Conservation (phyloP, 1,140 invertebrate genomes). For the Hyles vespertilio region DNA sequence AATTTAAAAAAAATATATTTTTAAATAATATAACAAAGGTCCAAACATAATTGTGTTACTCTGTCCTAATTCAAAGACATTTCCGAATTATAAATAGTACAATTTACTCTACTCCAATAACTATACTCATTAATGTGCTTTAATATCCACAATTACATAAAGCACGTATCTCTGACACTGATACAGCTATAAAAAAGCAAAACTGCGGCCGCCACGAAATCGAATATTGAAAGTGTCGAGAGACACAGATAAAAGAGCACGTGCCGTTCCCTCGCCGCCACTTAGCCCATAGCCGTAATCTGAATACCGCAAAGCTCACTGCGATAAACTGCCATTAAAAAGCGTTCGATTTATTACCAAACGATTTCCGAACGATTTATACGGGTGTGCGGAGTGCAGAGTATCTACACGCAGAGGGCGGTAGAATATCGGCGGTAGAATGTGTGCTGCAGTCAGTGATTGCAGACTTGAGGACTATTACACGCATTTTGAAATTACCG, state of each 20-base stretch:
- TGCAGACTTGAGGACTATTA: no score
- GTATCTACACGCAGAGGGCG: conserved; percentile 20
- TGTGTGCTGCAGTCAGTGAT: neutral
- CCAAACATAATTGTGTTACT: no score
- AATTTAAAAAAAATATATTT: no score
- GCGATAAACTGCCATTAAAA: conserved; percentile 75
- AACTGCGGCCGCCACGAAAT: conserved; percentile 55
- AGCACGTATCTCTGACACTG: neutral
- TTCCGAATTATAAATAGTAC: conserved; percentile 1
- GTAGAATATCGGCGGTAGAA: conserved; percentile 9
- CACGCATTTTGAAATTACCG: no score
- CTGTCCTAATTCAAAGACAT: neutral
- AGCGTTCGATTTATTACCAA: conserved; percentile 73
- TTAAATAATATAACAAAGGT: no score
- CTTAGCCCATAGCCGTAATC: conserved; percentile 65
- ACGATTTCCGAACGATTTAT: conserved; percentile 71
- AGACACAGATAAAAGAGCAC: conserved; percentile 63
- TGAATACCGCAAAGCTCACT: conserved; percentile 71
- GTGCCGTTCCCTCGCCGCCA: conserved; percentile 62
- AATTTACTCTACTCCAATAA: conserved; percentile 1
- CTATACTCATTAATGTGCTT: conserved; percentile 1
- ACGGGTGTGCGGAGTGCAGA: conserved; percentile 34
- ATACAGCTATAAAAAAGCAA: conserved; percentile 32
- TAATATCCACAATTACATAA: neutral
- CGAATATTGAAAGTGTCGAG: conserved; percentile 74